Evolutionary conservation across 2,113 vertebrate genomes (phyloP).

Genomic region (Scalopus aquaticus): DNA sequence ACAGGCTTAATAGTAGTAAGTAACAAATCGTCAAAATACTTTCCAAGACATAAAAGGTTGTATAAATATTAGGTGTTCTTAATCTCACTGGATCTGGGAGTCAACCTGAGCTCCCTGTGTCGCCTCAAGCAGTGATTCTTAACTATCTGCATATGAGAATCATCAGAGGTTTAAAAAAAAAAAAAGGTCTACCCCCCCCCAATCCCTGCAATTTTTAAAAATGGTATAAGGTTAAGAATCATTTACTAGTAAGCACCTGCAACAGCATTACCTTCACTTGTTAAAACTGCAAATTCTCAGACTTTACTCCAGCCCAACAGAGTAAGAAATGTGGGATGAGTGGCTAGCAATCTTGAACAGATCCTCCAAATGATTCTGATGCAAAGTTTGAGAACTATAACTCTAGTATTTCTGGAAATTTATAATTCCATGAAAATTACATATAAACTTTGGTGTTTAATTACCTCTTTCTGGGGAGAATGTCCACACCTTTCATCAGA

Average conservation of each 20-base stretch:
- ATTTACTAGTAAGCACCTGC: not conserved
- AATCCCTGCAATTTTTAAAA: not conserved
- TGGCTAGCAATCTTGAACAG: not conserved
- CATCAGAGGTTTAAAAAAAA: not conserved
- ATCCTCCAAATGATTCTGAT: not conserved
- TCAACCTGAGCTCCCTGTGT: not conserved
- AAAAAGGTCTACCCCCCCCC: not conserved
- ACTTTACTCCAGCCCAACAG: not conserved
- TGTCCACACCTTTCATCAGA: not conserved
- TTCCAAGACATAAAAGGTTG: not conserved
- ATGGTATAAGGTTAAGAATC: not conserved
- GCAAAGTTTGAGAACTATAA: not conserved
- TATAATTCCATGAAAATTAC: not conserved
- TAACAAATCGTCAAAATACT: not conserved
- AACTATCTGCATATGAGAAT: not conserved
- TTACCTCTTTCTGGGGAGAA: not conserved
- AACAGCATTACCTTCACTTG: not conserved
- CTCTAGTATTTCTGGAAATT: not conserved
- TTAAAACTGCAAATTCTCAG: not conserved
- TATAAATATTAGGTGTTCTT: not conserved
- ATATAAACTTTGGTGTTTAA: not conserved
- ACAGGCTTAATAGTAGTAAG: not conserved
- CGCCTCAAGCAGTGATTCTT: not conserved
- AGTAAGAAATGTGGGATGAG: not conserved
- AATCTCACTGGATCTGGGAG: not conserved